Evolutionary conservation across 64 coral and sea anemone genomes (phyloP).

Genomic region (Astreopora myriophthalma): DNA sequence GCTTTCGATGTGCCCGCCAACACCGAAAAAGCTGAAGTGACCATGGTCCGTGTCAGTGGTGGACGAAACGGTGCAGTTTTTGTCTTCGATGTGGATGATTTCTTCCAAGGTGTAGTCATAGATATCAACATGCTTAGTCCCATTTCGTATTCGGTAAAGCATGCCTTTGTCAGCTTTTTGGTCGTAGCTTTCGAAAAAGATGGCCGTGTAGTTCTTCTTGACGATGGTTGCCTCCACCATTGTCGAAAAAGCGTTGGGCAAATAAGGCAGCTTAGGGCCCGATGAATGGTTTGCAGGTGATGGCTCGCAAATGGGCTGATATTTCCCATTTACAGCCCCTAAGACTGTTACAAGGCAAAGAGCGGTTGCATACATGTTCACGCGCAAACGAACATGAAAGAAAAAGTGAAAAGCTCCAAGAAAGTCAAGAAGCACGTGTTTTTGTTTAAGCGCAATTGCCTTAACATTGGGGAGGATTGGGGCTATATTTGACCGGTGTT

Average conservation of each 20-base stretch:
- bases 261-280: conserved; percentile 44
- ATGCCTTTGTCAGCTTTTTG: conserved; percentile 47
- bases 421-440: too few relatives aligned
- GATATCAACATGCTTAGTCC: conserved; percentile 17
- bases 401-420: too few relatives aligned
- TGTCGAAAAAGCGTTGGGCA: conserved; percentile 63
- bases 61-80: conserved; percentile 35
- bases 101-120: conserved; percentile 80
- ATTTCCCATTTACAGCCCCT: not conserved
- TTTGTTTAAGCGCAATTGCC: too few relatives aligned
- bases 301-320: not conserved
- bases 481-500: too few relatives aligned
- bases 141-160: not conserved
- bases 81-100: conserved; percentile 6
- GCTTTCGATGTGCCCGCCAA: conserved; percentile 58
- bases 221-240: conserved; percentile 62
- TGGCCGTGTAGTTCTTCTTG: conserved; percentile 58
- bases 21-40: conserved; percentile 46
- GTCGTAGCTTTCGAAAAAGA: conserved; percentile 68
- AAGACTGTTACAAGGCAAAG: conserved; percentile 17
- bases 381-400: not conserved
- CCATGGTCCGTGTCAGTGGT: not conserved
- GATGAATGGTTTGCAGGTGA: not conserved
- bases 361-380: not conserved
- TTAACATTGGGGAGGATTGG: too few relatives aligned